These are phyloP conservation scores for Lepidocyrtoides sp. DNA, from an alignment of 2,888 invertebrate species.

Conservation along the genomic window DNA sequence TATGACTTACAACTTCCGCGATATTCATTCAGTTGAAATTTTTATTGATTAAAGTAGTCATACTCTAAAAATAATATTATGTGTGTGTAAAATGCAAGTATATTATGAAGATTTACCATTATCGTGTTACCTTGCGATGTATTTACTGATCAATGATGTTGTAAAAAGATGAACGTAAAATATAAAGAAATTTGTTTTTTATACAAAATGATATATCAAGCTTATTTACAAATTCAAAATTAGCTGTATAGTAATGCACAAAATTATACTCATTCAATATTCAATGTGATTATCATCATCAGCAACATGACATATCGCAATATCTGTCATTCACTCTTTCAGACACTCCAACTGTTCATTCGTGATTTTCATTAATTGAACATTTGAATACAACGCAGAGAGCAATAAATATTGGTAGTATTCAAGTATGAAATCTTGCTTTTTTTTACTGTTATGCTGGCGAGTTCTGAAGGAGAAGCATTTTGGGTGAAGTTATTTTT, in stretches of 20 bases:
- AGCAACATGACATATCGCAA: constrained; percentile 30
- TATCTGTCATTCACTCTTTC: constrained; percentile 34
- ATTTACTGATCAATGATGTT: background rate
- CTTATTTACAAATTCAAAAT: constrained; percentile 3
- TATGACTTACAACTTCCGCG: constrained; percentile 40
- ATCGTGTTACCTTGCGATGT: background rate
- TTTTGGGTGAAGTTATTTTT: constrained; percentile 18
- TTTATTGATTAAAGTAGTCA: constrained; percentile 39
- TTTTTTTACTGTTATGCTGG: constrained; percentile 24
- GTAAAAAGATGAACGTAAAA: background rate
- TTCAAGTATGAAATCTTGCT: background rate
- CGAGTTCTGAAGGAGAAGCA: constrained; percentile 2
- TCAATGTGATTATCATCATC: background rate
- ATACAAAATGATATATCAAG: background rate
- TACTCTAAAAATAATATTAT: background rate
- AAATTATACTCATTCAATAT: background rate
- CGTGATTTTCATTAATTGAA: constrained; percentile 40
- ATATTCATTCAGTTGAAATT: constrained; percentile 22
- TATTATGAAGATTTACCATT: background rate
- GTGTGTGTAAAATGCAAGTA: too few species aligned
- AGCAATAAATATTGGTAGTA: background rate
- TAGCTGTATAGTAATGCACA: background rate
- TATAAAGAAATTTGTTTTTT: background rate
- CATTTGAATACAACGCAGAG: background rate
- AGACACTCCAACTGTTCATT: background rate